Base-by-base conservation (phyloP, 2,797 vertebrate species). In the Poeciliopsis gracilis region DNA sequence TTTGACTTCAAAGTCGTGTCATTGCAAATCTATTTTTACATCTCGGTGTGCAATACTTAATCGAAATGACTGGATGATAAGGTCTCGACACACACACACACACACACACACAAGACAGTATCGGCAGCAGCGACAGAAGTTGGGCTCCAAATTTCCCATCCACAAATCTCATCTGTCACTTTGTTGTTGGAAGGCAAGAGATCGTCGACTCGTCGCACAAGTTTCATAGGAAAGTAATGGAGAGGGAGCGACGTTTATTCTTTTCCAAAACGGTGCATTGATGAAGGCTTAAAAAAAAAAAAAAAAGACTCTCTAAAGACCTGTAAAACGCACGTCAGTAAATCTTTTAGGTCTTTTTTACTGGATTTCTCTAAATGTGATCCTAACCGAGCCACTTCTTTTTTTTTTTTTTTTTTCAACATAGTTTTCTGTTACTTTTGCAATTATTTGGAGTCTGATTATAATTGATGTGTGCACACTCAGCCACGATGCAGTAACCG, bases 1-100 rank as follows among this genome's bases (percentile, higher is more conserved):
- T 61, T 63, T 82, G 61, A 86, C 86, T 87, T 76, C 83, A 53
- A 72, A 86, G 84, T 86, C 86, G 69, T 79, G 77, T 86, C 76
- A 87, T 74, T 70, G 57, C 33, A 90, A 84, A 85, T 89, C 72
- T 82, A 70, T 15, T 77, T 84, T 79, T 81, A 55, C 80, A 51
- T 67, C 28, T 81, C 57, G 78, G 12, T 16, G 41, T 11, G 75
- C 70, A 51, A 51, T 33, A 75, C 75, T 84, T 53, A 59, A 10
- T 72, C 36, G 74, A 82, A 80, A 67, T 33, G 10, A 72, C 23
- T 72, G 15, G 13, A 49, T 28, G 49, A 45, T 41, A 18, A 72
- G 3, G 45, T 67, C 20, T 49, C 73, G 76, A 51, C 49, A 51
- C 20, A 51, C 49, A 20, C 47, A 23, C 20, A 23, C 38, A 38